phyloP scores from a whole-genome alignment of 2,113 vertebrate species.

The Chinchilla lanigera region DNA sequence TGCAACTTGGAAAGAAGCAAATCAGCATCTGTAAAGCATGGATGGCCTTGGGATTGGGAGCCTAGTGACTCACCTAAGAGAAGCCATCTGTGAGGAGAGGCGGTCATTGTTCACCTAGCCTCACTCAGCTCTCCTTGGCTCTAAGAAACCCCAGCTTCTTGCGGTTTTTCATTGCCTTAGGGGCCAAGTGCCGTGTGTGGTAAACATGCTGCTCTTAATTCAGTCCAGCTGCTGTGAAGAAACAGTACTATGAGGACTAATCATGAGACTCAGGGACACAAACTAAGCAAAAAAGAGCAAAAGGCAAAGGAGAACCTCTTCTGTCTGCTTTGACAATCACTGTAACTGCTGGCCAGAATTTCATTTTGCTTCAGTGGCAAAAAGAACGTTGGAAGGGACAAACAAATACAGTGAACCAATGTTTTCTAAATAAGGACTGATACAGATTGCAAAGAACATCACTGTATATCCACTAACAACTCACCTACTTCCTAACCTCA shows the following conservation, averaged over 20 bases:
- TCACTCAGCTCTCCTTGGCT: neutral
- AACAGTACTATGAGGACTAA: neutral
- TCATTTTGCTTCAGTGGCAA: neutral
- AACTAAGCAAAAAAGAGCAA: neutral
- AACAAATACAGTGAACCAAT: neutral
- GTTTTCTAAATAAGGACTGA: neutral
- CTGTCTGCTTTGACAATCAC: neutral
- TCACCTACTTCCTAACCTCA: neutral
- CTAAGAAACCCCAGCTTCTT: neutral
- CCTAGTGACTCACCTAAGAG: neutral
- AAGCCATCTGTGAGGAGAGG: neutral
- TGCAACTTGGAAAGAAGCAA: neutral
- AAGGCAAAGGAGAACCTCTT: neutral
- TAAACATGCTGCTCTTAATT: neutral
- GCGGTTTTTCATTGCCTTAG: neutral
- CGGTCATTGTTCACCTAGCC: neutral
- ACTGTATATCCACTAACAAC: neutral
- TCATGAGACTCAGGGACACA: neutral
- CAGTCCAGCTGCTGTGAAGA: neutral
- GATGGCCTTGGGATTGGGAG: neutral
- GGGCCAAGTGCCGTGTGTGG: neutral
- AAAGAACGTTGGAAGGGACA: neutral
- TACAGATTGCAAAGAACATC: neutral
- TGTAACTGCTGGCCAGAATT: neutral
- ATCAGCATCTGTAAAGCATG: neutral